These are phyloP conservation scores for Lissocephala sabroskyi DNA, from an alignment of 2,888 invertebrate genomes.

Conservation along the genomic window DNA sequence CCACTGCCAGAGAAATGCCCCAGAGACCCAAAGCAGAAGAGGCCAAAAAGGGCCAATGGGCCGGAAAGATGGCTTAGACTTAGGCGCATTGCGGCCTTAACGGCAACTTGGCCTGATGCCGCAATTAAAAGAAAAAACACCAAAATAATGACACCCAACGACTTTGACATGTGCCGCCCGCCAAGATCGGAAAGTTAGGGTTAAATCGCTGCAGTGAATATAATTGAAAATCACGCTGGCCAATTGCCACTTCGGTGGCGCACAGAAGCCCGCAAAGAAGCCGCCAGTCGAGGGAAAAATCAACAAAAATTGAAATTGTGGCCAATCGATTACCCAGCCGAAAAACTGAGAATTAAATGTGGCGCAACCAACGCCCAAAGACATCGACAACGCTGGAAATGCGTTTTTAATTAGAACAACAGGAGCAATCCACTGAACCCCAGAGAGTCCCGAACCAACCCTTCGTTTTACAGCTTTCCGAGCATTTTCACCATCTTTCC, in stretches of 20 bases:
- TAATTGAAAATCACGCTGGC: constrained; percentile 60
- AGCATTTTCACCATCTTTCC: constrained; percentile 44
- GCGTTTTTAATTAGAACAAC: constrained; percentile 47
- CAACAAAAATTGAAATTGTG: constrained; percentile 60
- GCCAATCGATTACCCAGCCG: constrained; percentile 51
- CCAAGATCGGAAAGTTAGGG: not conserved
- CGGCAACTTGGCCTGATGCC: constrained; percentile 47
- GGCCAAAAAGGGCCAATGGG: too few species aligned
- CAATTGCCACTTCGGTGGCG: constrained; percentile 48
- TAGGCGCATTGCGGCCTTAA: constrained; percentile 31
- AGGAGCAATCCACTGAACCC: constrained; percentile 2
- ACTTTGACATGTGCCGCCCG: constrained; percentile 53
- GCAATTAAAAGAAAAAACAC: constrained; percentile 33
- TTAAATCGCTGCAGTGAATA: constrained; percentile 8
- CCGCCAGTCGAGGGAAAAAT: constrained; percentile 37
- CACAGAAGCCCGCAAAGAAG: not conserved
- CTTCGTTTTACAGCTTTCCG: too few species aligned
- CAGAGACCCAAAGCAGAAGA: too few species aligned
- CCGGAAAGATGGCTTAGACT: too few species aligned
- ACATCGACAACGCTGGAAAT: constrained; percentile 21
- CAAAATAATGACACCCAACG: constrained; percentile 2
- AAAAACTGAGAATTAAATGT: constrained; percentile 7
- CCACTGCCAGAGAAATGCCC: too few species aligned
- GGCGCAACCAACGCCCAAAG: constrained; percentile 1
- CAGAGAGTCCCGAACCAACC: too few species aligned